Percentiles rank a stretch among this genome's conserved stretches.
These are phyloP conservation scores for Novumbra hubbsi DNA, from an alignment of 2,797 vertebrate species.

Conservation along the genomic window DNA sequence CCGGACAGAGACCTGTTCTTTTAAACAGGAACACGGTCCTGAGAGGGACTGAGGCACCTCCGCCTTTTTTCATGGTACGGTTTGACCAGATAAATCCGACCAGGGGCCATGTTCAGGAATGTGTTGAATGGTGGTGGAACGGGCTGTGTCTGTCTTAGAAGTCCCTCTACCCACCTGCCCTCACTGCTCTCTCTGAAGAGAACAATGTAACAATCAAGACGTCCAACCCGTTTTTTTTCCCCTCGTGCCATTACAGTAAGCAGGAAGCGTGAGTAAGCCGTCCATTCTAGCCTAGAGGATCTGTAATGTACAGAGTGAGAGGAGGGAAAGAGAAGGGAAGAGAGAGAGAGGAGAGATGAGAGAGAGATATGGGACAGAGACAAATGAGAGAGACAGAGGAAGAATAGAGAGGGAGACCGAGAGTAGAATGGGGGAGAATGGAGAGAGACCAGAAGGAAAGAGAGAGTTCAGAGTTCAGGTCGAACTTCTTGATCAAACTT, in stretches of 20 bases:
- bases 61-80: slow-evolving; percentile 5
- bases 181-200: background rate
- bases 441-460: background rate
- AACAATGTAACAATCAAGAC: slow-evolving; percentile 16
- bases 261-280: slow-evolving; percentile 19
- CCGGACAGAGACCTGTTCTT: background rate
- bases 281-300: slow-evolving; percentile 23
- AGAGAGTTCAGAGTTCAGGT: background rate
- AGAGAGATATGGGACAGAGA: too few species aligned
- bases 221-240: slow-evolving; percentile 18
- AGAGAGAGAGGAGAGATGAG: too few species aligned
- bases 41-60: background rate
- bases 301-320: slow-evolving; percentile 26
- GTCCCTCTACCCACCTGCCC: background rate
- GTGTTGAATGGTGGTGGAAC: background rate
- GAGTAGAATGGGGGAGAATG: too few species aligned
- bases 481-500: background rate
- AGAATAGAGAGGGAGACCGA: too few species aligned
- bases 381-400: too few species aligned
- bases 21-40: slow-evolving; percentile 5
- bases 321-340: background rate
- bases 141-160: background rate
- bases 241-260: slow-evolving; percentile 10
- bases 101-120: background rate
- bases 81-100: slow-evolving; percentile 14